Percentiles rank a stretch among this genome's conserved stretches.
Evolutionary conservation across 2,888 invertebrate species (phyloP).

Genomic region (Noctua janthina): DNA sequence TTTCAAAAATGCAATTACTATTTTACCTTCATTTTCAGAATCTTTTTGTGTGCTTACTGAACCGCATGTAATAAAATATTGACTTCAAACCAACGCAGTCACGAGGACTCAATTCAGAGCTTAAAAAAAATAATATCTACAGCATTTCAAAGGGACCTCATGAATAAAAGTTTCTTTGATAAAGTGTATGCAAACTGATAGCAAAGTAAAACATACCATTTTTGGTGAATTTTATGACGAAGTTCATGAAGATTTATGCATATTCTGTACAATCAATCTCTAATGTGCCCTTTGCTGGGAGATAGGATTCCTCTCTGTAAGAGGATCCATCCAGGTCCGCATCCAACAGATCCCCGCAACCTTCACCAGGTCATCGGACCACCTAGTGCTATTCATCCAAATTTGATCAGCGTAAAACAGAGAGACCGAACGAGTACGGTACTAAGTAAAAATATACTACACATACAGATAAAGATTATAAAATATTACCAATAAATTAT

Average conservation of each 20-base stretch:
- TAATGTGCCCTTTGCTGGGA: no score
- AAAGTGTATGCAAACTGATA: neutral
- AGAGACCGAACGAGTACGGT: neutral
- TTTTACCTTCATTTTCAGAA: neutral
- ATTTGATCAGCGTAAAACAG: neutral
- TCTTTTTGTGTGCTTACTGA: neutral
- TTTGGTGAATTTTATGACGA: neutral
- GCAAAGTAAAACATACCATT: neutral
- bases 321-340: no score
- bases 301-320: no score
- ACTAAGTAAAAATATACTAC: neutral
- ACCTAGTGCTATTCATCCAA: neutral
- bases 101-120: neutral
- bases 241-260: neutral
- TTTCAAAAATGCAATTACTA: neutral
- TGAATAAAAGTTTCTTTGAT: slow-evolving; percentile 13
- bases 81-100: neutral
- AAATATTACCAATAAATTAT: slow-evolving; percentile 34
- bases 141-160: neutral
- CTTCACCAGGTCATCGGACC: no score
- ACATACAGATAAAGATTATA: slow-evolving; percentile 1
- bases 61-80: neutral
- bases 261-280: neutral
- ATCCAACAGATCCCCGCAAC: no score
- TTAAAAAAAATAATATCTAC: neutral